Evolutionary conservation across 2,888 invertebrate genomes (phyloP), one percentile per base, ranked within the genome.

Genomic region (Baccha elongata): DNA sequence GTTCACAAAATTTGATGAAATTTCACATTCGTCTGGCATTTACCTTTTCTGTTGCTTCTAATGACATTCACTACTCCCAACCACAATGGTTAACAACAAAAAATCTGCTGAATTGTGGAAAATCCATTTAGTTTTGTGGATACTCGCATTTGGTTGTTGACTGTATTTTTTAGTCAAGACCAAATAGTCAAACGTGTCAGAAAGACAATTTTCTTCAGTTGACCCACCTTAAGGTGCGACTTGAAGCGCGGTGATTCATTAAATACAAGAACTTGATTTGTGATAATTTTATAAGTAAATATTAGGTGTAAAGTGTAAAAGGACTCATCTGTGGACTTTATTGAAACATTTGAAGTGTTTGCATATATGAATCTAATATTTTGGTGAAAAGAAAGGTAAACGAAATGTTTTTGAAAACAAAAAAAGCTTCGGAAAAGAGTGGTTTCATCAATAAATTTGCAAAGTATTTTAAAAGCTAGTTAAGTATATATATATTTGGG

Each of bases 51-150:
- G 19, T 50, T 48, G 50, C 68, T 48, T 58, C 65, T 81, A 65
- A 52, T 67, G 72, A 73, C 83, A 72, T 76, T 83, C 83, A 50
- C 60, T 48, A 50, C 29, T 44, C 17, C n/a, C 42, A 58, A 69
- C n/a, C 15, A 17, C 23, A n/a, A 19, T 15, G 29, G n/a, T 23
- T 42, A 13, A 52, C 53, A 35, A 58, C 21, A 10, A 64, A 32
- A 21, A 71, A 71, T 67, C 17, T 58, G 71, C 69, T 67, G 79
- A 79, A 3, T 74, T 29, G 52, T 48, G 42, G 48, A 65, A 79
- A 79, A 78, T n/a, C n/a, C 29, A 64, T 37, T 68, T 2, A 8
- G 26, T 46, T 69, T 58, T 29, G 42, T 74, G 65, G 69, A 68
- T 71, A 74, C 60, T 79, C 37, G 69, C 35, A 60, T 53, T 40